Evolutionary conservation across 2,888 invertebrate species (phyloP).

Genomic region (Mythimna vitellina): DNA sequence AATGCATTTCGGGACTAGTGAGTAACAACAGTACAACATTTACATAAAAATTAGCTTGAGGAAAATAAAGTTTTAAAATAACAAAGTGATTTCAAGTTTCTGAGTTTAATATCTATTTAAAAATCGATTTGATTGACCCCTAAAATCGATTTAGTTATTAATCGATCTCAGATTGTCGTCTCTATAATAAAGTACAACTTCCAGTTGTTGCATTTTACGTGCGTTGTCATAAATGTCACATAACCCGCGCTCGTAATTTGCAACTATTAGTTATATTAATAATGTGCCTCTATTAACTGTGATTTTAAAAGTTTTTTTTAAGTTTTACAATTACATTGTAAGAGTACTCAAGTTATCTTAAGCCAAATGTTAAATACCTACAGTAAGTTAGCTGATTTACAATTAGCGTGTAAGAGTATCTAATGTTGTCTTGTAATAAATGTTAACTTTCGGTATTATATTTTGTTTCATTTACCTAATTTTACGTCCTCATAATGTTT

Average conservation of each 20-base stretch:
- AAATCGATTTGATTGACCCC: too few relatives aligned
- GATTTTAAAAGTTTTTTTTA: conserved; percentile 32
- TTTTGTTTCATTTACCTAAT: conserved; percentile 20
- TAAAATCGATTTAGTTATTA: too few relatives aligned
- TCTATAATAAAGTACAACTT: not conserved
- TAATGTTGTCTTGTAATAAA: conserved; percentile 23
- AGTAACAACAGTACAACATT: too few relatives aligned
- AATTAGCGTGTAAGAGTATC: conserved; percentile 29
- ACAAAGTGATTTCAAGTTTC: too few relatives aligned
- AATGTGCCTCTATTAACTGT: conserved; percentile 41
- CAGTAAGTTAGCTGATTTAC: not conserved
- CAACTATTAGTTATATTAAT: not conserved
- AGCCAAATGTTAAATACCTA: conserved; percentile 6
- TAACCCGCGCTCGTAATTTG: not conserved
- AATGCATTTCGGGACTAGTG: too few relatives aligned
- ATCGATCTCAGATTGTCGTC: too few relatives aligned
- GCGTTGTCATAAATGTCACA: not conserved
- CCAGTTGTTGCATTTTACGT: not conserved
- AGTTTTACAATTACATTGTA: conserved; percentile 29
- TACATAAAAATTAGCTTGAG: too few relatives aligned
- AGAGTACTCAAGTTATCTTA: conserved; percentile 8
- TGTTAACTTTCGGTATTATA: not conserved
- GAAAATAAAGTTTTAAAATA: too few relatives aligned
- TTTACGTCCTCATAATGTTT: not conserved
- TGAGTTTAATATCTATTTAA: not conserved